A percentile compares a stretch with the other conserved stretches of the same genome.
These are phyloP conservation scores for Trachelipus rathkii DNA, from an alignment of 1,140 invertebrate genomes.

Conservation along the genomic window DNA sequence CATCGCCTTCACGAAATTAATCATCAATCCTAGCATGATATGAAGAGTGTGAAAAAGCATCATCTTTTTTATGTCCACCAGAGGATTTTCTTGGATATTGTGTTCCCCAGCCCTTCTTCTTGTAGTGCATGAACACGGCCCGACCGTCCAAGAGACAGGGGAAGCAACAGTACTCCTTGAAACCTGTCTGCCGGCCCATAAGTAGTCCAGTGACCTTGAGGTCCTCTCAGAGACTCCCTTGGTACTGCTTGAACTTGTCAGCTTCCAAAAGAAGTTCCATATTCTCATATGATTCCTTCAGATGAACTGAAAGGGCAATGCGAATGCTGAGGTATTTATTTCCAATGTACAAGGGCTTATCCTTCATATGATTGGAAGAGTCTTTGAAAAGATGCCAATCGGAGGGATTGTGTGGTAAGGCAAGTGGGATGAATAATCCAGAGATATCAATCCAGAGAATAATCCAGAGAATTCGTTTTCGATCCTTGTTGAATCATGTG, in stretches of 20 bases:
- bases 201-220: constrained; percentile 22
- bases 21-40: too few species aligned
- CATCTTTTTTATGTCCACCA: too few species aligned
- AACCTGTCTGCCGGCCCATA: constrained; percentile 28
- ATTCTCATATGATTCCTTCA: background rate
- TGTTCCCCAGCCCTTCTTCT: constrained; percentile 17
- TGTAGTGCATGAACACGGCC: constrained; percentile 25
- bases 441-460: constrained; percentile 31
- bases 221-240: constrained; percentile 20
- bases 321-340: constrained; percentile 25
- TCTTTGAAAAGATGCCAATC: constrained; percentile 41
- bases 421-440: constrained; percentile 39
- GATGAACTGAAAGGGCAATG: background rate
- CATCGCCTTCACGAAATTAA: too few species aligned
- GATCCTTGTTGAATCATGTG: constrained; percentile 37
- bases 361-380: constrained; percentile 23
- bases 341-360: constrained; percentile 33
- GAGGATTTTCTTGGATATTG: too few species aligned
- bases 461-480: constrained; percentile 28
- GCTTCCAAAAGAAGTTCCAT: constrained; percentile 14
- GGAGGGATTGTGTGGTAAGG: constrained; percentile 34
- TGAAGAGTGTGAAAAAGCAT: too few species aligned
- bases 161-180: constrained; percentile 23
- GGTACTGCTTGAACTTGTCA: constrained; percentile 23
- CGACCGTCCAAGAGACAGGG: constrained; percentile 22